phyloP scores from a whole-genome alignment of 2,797 vertebrate genomes.

The Neosilurus mollespiculum region DNA sequence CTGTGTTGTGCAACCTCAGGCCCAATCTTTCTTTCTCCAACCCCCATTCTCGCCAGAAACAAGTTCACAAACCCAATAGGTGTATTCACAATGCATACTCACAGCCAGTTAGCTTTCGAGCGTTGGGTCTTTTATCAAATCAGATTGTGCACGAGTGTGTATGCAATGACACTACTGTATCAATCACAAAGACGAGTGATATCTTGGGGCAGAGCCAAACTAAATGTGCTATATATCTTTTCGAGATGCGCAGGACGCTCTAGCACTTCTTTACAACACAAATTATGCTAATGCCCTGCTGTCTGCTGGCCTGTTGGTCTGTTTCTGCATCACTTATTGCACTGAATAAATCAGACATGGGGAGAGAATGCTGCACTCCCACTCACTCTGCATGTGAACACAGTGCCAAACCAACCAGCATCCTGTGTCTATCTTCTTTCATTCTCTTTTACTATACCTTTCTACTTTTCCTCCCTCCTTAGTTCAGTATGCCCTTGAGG shows the following conservation, averaged over 20 bases:
- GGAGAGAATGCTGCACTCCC: slow-evolving; percentile 47
- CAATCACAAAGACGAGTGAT: slow-evolving; percentile 43
- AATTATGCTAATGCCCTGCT: slow-evolving; percentile 58
- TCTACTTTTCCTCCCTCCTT: slow-evolving; percentile 1
- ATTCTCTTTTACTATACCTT: slow-evolving; percentile 18
- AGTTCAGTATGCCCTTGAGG: neutral
- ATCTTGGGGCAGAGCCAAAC: slow-evolving; percentile 51
- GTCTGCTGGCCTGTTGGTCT: slow-evolving; percentile 57
- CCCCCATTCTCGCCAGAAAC: neutral
- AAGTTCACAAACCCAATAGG: neutral
- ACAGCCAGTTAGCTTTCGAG: slow-evolving; percentile 33
- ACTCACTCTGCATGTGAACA: slow-evolving; percentile 32
- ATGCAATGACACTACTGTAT: slow-evolving; percentile 37
- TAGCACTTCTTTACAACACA: slow-evolving; percentile 51
- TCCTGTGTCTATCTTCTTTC: slow-evolving; percentile 36
- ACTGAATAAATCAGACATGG: slow-evolving; percentile 56
- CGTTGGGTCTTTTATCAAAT: slow-evolving; percentile 18
- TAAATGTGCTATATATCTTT: slow-evolving; percentile 52
- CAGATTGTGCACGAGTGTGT: slow-evolving; percentile 7
- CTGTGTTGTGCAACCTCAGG: neutral
- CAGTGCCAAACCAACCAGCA: slow-evolving; percentile 18
- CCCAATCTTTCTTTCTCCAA: neutral
- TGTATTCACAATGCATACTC: slow-evolving; percentile 16
- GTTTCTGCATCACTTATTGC: slow-evolving; percentile 56
- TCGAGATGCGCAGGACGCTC: slow-evolving; percentile 45